A percentile compares a stretch with the other conserved stretches of the same genome.
These are phyloP conservation scores for Ellobium chinense DNA, from an alignment of 2,888 invertebrate species.

Conservation along the genomic window DNA sequence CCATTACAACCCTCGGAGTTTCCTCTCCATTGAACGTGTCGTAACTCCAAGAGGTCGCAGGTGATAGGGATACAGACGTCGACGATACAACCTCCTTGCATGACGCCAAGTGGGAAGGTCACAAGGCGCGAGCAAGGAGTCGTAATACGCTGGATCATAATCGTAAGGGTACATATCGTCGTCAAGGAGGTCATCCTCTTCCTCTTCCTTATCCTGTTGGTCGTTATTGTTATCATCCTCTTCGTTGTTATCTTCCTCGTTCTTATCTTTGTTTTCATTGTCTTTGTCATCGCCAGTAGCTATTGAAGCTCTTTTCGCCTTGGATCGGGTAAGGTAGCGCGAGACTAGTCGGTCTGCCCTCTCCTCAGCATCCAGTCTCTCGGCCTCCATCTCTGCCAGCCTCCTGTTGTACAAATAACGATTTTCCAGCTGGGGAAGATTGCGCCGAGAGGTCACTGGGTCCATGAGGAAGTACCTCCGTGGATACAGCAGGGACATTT, in stretches of 20 bases:
- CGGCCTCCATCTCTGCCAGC: constrained; percentile 35
- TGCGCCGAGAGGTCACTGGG: background rate
- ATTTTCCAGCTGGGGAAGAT: background rate
- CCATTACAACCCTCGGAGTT: background rate
- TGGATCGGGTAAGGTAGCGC: constrained; percentile 22
- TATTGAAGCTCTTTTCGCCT: background rate
- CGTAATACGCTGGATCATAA: background rate
- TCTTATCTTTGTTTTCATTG: constrained; percentile 2
- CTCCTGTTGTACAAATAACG: constrained; percentile 27
- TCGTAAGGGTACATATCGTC: constrained; percentile 3
- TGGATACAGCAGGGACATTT: constrained; percentile 1
- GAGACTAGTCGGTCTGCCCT: constrained; percentile 18
- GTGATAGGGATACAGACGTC: constrained; percentile 16
- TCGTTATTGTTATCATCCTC: background rate
- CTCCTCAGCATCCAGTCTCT: constrained; percentile 24
- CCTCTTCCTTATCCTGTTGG: background rate
- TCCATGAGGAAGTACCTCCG: constrained; percentile 20
- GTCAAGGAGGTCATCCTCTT: background rate
- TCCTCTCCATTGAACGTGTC: constrained; percentile 11
- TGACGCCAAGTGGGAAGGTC: constrained; percentile 13
- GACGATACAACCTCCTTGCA: constrained; percentile 9
- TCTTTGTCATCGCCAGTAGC: background rate
- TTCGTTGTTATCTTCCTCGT: background rate
- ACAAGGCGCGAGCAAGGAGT: background rate
- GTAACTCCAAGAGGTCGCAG: constrained; percentile 24